Percentiles rank a stretch among this genome's conserved stretches.
Evolutionary conservation across 1,140 invertebrate genomes (phyloP).

Genomic region (Chrysopa pallens): DNA sequence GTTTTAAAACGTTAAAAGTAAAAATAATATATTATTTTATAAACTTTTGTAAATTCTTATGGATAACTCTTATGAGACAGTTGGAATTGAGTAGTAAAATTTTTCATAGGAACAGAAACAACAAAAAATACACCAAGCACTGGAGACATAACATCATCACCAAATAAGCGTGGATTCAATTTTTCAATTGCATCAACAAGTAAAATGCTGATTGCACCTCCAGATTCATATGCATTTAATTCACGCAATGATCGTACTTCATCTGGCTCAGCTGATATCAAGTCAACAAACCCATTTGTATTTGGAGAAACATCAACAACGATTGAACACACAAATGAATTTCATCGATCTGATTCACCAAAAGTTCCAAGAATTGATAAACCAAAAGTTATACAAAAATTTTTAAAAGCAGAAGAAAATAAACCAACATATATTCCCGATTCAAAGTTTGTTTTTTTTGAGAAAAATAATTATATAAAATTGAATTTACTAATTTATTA

Average conservation of each 20-base stretch:
- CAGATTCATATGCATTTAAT: constrained; percentile 9
- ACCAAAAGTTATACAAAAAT: constrained; percentile 41
- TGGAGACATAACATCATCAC: constrained; percentile 4
- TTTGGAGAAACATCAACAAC: constrained; percentile 21
- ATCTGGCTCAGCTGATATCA: constrained; percentile 8
- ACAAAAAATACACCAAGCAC: neutral
- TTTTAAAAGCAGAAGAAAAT: constrained; percentile 42
- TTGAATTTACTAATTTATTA: neutral
- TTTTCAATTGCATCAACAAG: constrained; percentile 25
- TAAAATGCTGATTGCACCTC: neutral
- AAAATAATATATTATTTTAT: too few relatives aligned
- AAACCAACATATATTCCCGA: constrained; percentile 16
- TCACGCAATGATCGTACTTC: constrained; percentile 8
- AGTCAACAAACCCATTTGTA: constrained; percentile 37
- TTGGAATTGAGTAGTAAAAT: too few relatives aligned
- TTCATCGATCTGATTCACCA: constrained; percentile 2
- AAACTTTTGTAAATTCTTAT: too few relatives aligned
- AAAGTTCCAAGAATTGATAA: constrained; percentile 21
- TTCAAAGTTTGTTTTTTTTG: neutral
- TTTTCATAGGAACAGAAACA: too few relatives aligned
- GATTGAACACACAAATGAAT: constrained; percentile 15
- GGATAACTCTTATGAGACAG: too few relatives aligned
- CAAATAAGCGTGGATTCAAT: constrained; percentile 36
- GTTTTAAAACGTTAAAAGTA: too few relatives aligned
- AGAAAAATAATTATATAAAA: neutral